Base-by-base conservation (phyloP, 2,888 invertebrate species). In the Subacronicta megacephala region DNA sequence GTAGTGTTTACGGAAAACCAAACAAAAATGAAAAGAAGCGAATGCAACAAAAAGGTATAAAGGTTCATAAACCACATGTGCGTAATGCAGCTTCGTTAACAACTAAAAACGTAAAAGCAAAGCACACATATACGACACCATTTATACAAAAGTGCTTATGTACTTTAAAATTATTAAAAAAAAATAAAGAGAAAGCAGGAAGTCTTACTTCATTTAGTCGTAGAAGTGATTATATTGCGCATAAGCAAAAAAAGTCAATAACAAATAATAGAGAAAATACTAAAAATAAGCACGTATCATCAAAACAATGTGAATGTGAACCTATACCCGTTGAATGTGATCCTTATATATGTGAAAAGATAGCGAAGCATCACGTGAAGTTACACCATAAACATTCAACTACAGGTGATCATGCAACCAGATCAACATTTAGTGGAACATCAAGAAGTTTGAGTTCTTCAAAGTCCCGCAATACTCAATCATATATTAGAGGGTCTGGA, bases 91-190 rank as follows among this genome's bases (percentile, higher is more conserved):
- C n/a, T 26, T 59, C 52, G 17, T 44, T 42, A 43, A 68, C 41
- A 20, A 33, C 10, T 7, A 58, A 38, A 47, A 5, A 16, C 38
- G 33, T 29, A 16, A 58, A 53, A 53, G 12, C 54, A 17, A 71
- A 60, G 45, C 40, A 62, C 23, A 62, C 56, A 1, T 18, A 43
- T 29, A 71, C 62, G 2, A 33, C 47, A 41, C 46, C 56, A 0
- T 66, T 60, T 37, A 29, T 62, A 12, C 42, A 65, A n/a, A 65
- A 49, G 17, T 75, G 75, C 18, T 33, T 74, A 18, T 70, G 72
- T 44, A 54, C 59, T 33, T 29, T 58, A 15, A 72, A 64, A 20
- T 20, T 62, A 12, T 26, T 69, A 12, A 74, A 62, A 29, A 62
- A 66, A 57, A 62, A 63, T 54, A 68, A 57, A 23, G 65, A 58